A percentile compares a stretch with the other conserved stretches of the same genome.
These are phyloP conservation scores for Plecturocebus donacophilus DNA, from an alignment of 2,113 vertebrate genomes.

Conservation along the genomic window DNA sequence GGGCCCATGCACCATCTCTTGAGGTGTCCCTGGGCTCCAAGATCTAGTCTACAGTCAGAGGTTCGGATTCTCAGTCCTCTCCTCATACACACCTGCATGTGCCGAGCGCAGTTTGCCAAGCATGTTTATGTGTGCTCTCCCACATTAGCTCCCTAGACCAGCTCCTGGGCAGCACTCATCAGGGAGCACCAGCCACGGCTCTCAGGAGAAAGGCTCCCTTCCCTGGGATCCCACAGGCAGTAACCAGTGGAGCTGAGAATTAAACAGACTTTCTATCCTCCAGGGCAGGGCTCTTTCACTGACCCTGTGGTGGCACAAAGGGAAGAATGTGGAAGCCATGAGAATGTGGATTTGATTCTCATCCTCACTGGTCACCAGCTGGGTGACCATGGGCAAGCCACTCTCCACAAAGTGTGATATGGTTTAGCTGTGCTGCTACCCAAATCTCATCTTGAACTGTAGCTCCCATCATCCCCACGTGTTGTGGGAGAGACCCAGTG, in stretches of 20 bases:
- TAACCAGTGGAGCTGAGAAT: neutral
- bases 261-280: neutral
- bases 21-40: neutral
- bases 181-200: accelerated
- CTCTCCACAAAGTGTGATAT: neutral
- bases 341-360: accelerated
- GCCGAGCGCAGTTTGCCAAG: neutral
- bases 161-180: accelerated
- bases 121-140: accelerated
- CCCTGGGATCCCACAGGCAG: neutral
- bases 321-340: neutral
- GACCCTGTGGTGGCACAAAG: accelerated
- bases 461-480: too few relatives aligned
- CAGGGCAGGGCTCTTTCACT: neutral
- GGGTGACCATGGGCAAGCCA: neutral
- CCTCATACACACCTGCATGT: accelerated
- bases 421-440: too few relatives aligned
- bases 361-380: neutral
- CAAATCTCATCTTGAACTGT: too few relatives aligned
- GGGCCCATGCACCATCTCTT: neutral
- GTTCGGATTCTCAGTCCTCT: neutral
- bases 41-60: neutral
- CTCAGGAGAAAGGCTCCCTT: neutral
- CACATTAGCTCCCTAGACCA: accelerated
- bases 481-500: too few relatives aligned